Evolutionary conservation across 2,888 invertebrate species (phyloP).

Genomic region (Plebejus anna): DNA sequence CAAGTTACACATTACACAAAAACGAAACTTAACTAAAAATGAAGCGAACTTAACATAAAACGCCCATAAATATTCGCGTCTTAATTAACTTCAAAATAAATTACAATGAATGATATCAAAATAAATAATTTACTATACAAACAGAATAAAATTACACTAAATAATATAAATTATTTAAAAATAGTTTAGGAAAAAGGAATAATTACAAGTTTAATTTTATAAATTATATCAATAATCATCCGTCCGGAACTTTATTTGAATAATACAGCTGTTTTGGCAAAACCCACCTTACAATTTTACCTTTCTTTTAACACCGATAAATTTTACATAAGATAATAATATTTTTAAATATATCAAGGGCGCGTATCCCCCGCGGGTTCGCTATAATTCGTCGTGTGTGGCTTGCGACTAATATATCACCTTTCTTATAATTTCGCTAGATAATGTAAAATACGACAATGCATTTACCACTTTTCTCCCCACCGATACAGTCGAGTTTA

Average conservation of each 20-base stretch:
- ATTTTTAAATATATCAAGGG: conserved; percentile 51
- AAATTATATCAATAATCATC: not conserved
- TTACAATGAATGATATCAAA: conserved; percentile 24
- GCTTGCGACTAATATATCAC: conserved; percentile 65
- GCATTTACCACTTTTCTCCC: conserved; percentile 44
- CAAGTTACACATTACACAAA: not conserved
- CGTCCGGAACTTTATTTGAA: conserved; percentile 8
- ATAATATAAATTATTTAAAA: conserved; percentile 19
- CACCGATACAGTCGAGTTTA: conserved; percentile 44
- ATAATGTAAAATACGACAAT: conserved; percentile 41
- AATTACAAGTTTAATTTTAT: not conserved
- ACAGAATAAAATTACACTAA: conserved; percentile 25
- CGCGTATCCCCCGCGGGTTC: conserved; percentile 63
- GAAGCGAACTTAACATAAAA: conserved; percentile 18
- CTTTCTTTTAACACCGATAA: not conserved
- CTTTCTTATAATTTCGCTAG: conserved; percentile 54
- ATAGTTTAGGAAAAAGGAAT: conserved; percentile 12
- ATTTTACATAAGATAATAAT: conserved; percentile 15
- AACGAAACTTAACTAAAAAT: conserved; percentile 17
- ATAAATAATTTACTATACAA: conserved; percentile 22
- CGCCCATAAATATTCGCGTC: conserved; percentile 24
- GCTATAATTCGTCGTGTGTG: conserved; percentile 77
- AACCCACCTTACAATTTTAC: not conserved
- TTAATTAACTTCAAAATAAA: conserved; percentile 29
- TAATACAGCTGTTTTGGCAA: not conserved